phyloP scores from a whole-genome alignment of 2,113 vertebrate genomes.

The Tragelaphus imberbis region DNA sequence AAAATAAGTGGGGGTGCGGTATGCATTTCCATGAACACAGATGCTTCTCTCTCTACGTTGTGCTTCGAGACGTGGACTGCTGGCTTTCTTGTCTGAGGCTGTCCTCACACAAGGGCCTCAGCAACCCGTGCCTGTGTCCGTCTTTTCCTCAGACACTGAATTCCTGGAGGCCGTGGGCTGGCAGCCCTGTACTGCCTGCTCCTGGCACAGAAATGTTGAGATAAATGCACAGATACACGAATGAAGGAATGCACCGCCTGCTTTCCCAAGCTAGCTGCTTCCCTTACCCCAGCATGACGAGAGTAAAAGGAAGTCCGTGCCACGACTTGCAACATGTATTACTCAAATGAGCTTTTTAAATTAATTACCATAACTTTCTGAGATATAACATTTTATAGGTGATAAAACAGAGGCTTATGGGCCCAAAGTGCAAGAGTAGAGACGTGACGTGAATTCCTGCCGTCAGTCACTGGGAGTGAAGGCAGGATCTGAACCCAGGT shows the following conservation, averaged over 20 bases:
- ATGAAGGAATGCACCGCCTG: neutral
- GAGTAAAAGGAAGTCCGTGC: neutral
- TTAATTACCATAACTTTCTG: neutral
- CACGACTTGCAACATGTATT: neutral
- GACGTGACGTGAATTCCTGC: neutral
- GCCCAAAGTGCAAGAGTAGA: neutral
- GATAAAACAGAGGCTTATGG: neutral
- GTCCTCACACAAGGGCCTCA: neutral
- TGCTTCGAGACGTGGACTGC: neutral
- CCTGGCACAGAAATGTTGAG: neutral
- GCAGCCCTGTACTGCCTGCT: neutral
- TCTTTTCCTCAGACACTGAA: neutral
- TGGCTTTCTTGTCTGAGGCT: neutral
- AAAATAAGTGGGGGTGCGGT: neutral
- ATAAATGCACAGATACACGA: neutral
- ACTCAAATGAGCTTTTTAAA: neutral
- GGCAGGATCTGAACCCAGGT: neutral
- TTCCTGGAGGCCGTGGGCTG: neutral
- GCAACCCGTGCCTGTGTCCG: neutral
- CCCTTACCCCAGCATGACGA: neutral
- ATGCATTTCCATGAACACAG: neutral
- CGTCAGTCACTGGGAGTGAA: neutral
- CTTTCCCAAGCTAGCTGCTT: neutral
- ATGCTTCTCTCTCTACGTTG: fast-evolving
- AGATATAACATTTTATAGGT: neutral